phyloP scores from a whole-genome alignment of 1,140 invertebrate species.

The Diorhabda elongata region DNA sequence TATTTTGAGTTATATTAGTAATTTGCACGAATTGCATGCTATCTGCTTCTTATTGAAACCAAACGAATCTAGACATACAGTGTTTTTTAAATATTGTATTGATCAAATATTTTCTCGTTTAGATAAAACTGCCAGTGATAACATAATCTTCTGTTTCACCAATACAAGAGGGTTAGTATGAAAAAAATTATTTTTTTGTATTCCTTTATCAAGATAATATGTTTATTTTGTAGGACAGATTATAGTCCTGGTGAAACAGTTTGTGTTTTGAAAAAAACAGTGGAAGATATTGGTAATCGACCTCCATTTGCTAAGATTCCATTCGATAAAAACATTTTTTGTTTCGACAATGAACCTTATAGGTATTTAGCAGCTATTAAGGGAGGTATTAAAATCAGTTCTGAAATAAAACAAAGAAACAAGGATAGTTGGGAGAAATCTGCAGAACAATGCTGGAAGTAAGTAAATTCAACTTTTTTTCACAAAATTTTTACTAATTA shows the following conservation, averaged over 20 bases:
- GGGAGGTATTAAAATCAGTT: conserved; percentile 27
- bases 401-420: conserved; percentile 23
- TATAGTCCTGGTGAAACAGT: conserved; percentile 37
- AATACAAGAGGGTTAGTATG: conserved; percentile 28
- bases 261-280: conserved; percentile 21
- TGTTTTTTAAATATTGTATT: conserved; percentile 39
- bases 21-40: conserved; percentile 36
- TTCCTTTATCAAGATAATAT: conserved; percentile 30
- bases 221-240: conserved; percentile 38
- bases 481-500: background rate
- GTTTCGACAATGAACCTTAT: conserved; percentile 41
- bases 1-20: conserved; percentile 34
- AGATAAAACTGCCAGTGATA: conserved; percentile 35
- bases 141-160: conserved; percentile 41
- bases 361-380: conserved; percentile 34
- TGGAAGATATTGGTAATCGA: conserved; percentile 27
- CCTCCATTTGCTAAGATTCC: conserved; percentile 28
- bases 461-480: conserved; percentile 19
- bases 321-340: conserved; percentile 35
- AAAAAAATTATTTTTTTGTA: background rate
- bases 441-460: conserved; percentile 34
- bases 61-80: conserved; percentile 30
- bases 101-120: conserved; percentile 39
- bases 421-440: conserved; percentile 38
- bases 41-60: conserved; percentile 40